These are phyloP conservation scores for Sebastes itinus DNA, from an alignment of 2,797 vertebrate genomes.

Conservation along the genomic window DNA sequence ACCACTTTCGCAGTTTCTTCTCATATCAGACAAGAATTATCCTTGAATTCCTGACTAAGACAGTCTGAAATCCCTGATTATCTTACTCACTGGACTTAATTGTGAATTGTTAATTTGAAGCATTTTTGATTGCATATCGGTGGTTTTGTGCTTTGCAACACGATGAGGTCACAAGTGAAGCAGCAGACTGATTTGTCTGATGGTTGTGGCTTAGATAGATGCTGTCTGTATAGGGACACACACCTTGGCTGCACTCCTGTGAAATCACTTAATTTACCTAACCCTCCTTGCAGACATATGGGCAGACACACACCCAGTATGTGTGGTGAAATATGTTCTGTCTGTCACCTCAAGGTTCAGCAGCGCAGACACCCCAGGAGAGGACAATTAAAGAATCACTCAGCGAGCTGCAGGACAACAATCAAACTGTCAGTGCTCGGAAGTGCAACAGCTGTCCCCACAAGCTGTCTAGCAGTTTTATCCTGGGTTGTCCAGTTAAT, in stretches of 20 bases:
- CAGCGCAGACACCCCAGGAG: slow-evolving; percentile 7
- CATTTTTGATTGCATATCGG: not conserved
- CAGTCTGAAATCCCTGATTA: not conserved
- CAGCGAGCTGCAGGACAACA: slow-evolving; percentile 38
- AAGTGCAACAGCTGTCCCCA: slow-evolving; percentile 46
- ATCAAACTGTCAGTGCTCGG: slow-evolving; percentile 37
- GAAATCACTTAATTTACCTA: not conserved
- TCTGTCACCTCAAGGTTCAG: slow-evolving; percentile 41
- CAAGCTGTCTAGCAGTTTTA: slow-evolving; percentile 13
- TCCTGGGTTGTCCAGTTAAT: slow-evolving; percentile 17
- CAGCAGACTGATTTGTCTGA: not conserved
- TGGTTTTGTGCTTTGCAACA: not conserved
- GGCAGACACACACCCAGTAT: not conserved
- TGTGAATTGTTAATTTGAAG: not conserved
- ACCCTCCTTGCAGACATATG: not conserved
- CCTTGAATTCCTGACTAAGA: not conserved
- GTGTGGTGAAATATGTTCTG: slow-evolving; percentile 32
- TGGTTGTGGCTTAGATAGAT: not conserved
- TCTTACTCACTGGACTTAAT: not conserved
- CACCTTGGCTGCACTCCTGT: not conserved
- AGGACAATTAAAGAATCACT: slow-evolving; percentile 39
- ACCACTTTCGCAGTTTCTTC: not conserved
- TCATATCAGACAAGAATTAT: not conserved
- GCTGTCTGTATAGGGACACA: not conserved
- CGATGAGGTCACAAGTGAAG: not conserved